Conservation (phyloP, 2,797 vertebrate genomes). For the Fistularia commersonii region DNA sequence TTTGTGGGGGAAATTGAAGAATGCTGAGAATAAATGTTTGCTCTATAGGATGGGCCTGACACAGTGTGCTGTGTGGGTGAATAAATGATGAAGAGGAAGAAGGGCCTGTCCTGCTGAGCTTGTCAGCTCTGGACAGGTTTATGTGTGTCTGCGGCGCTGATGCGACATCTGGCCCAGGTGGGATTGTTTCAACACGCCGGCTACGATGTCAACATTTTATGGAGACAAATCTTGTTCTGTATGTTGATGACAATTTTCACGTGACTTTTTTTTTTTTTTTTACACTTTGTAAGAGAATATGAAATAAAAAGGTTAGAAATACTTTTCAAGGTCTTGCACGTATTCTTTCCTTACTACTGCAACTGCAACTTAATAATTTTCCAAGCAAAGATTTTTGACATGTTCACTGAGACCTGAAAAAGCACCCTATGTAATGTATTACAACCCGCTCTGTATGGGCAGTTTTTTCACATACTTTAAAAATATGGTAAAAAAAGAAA, state of each 20-base stretch:
- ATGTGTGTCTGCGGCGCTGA: constrained; percentile 34
- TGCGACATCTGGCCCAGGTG: constrained; percentile 35
- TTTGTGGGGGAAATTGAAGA: constrained; percentile 73
- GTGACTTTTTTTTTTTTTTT: background rate
- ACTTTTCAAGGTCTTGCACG: background rate
- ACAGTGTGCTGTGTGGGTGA: constrained; percentile 74
- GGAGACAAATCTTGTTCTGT: background rate
- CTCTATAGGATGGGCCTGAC: constrained; percentile 64
- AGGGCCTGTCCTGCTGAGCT: constrained; percentile 69
- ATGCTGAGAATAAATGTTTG: constrained; percentile 74
- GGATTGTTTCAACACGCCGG: constrained; percentile 23
- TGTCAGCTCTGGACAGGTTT: constrained; percentile 59
- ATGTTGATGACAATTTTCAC: constrained; percentile 2
- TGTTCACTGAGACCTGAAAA: too few species aligned
- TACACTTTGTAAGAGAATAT: too few species aligned
- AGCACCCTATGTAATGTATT: too few species aligned
- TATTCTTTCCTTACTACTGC: too few species aligned
- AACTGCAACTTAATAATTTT: too few species aligned
- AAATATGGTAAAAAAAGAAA: too few species aligned
- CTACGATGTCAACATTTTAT: constrained; percentile 41
- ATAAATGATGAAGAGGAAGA: constrained; percentile 80
- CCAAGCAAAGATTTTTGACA: too few species aligned
- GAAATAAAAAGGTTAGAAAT: background rate
- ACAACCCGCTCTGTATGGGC: too few species aligned
- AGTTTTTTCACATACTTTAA: too few species aligned